A percentile compares a stretch with the other conserved stretches of the same genome.
phyloP scores from a whole-genome alignment of 2,113 vertebrate species.

The Prunella himalayana region DNA sequence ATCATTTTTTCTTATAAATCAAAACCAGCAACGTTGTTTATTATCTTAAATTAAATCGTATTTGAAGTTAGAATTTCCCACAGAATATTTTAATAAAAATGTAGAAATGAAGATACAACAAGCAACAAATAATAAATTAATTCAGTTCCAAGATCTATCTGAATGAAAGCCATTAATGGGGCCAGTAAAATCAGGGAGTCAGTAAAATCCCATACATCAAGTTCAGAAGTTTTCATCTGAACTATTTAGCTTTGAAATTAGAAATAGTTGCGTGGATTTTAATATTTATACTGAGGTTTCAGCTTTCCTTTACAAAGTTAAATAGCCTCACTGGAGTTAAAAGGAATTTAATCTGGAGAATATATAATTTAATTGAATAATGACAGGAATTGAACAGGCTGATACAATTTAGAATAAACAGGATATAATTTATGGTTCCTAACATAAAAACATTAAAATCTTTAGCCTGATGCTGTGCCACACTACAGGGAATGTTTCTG shows the following conservation, averaged over 20 bases:
- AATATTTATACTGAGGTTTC: neutral
- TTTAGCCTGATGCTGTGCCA: neutral
- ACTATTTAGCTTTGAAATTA: neutral
- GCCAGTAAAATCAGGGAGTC: neutral
- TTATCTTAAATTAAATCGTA: neutral
- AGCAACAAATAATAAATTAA: neutral
- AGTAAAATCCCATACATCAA: neutral
- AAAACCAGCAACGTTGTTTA: neutral
- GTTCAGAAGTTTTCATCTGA: neutral
- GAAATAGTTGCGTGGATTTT: neutral
- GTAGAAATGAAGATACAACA: neutral
- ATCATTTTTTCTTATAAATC: neutral
- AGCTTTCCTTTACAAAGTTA: neutral
- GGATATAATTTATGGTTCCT: neutral
- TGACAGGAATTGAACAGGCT: neutral
- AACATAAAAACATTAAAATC: neutral
- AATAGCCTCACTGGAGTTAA: neutral
- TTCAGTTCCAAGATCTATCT: neutral
- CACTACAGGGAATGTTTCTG: neutral
- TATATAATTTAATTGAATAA: neutral
- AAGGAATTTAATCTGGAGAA: neutral
- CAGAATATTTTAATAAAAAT: neutral
- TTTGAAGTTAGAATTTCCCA: neutral
- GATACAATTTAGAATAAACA: neutral
- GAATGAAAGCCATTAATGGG: neutral